Evolutionary conservation across 2,888 invertebrate genomes (phyloP).

Genomic region (Sepioteuthis lessoniana): DNA sequence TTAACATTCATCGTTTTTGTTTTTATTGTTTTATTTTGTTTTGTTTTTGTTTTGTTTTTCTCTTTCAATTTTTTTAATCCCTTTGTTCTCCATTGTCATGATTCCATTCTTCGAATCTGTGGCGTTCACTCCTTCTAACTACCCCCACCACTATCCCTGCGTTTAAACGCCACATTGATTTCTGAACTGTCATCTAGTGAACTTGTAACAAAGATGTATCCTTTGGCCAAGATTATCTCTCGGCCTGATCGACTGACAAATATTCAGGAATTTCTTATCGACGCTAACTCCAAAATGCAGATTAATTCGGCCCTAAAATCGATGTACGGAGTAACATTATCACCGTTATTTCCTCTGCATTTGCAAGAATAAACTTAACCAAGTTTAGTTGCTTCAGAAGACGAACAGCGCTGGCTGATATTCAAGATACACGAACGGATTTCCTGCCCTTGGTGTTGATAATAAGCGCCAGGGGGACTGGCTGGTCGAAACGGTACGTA

Average conservation of each 20-base stretch:
- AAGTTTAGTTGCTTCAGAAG: neutral
- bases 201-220: neutral
- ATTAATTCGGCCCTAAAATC: neutral
- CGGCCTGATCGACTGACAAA: neutral
- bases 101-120: too few species aligned
- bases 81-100: too few species aligned
- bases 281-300: slow-evolving; percentile 18
- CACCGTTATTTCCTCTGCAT: neutral
- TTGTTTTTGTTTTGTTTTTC: too few species aligned
- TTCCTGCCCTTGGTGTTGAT: slow-evolving; percentile 33
- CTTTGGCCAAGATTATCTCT: neutral
- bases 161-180: too few species aligned
- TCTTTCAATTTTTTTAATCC: too few species aligned
- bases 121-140: too few species aligned
- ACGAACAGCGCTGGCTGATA: slow-evolving; percentile 12
- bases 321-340: neutral
- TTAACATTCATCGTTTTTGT: too few species aligned
- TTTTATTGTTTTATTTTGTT: too few species aligned
- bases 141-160: too few species aligned
- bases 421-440: neutral
- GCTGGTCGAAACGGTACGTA: neutral
- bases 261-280: slow-evolving; percentile 13
- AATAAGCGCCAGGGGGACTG: neutral
- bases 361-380: neutral
- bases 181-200: neutral